Evolutionary conservation across 2,888 invertebrate species (phyloP), one percentile per base, ranked within the genome.

Genomic region (Phortica okadai): DNA sequence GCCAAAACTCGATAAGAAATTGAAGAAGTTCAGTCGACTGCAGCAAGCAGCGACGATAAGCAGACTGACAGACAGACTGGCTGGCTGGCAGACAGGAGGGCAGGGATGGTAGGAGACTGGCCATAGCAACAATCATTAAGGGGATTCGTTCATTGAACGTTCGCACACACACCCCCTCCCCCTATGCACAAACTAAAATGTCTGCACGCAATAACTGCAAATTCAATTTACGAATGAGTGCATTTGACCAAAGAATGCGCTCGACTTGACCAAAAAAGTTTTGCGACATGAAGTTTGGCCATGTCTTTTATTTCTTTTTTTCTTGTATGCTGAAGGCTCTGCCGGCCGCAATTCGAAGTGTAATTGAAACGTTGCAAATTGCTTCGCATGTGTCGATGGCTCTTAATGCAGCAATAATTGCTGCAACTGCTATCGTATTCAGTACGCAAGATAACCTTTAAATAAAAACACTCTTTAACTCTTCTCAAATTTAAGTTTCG

Each of bases 171-270:
- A 0, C 33, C 33, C 33, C 3, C 33, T 33, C 33, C 0, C 33
- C 33, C 4, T 14, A 56, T 10, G 56, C 1, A 14, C 11, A 56
- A 56, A 2, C 14, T 6, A 16, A 56, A 56, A 56, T 16, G 16
- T 14, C 56, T 58, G 50, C 21, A 33, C 66, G 69, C 59, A 76
- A 69, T 75, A 75, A 76, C 87, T 79, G 82, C 82, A 88, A 88
- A 88, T 87, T 86, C 88, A 86, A 86, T 86, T 88, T 87, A 81
- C 86, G 82, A 88, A 79, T 83, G 81, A 75, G 69, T 75, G 74
- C 74, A 75, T 75, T 75, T 25, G 69, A 10, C 54, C 62, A 62
- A 62, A 25, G 62, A 72, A 56, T 72, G 33, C 56, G 56, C 56
- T 72, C 21, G 62, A 62, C 62, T 62, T 62, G 25, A 62, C 62